phyloP scores from a whole-genome alignment of 2,888 invertebrate genomes.

The Lasioglossum zephyrum region DNA sequence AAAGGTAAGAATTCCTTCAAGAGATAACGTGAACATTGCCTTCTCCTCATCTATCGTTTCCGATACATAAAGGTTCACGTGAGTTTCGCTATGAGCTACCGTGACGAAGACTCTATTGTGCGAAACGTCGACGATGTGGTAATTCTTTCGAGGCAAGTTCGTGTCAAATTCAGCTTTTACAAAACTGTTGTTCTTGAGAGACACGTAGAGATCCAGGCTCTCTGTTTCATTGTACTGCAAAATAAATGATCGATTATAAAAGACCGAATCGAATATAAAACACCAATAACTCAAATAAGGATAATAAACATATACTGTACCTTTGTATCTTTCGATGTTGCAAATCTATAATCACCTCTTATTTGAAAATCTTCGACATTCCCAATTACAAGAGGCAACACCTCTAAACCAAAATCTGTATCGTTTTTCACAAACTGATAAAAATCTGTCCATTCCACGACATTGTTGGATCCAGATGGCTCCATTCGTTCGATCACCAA shows the following conservation, averaged over 20 bases:
- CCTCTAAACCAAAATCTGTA: not conserved
- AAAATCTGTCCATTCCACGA: slow-evolving; percentile 80
- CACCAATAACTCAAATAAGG: not conserved
- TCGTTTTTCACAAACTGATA: not conserved
- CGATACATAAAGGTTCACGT: slow-evolving; percentile 93
- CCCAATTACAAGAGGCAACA: slow-evolving; percentile 85
- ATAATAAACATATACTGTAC: slow-evolving; percentile 36
- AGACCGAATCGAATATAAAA: not conserved
- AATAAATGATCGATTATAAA: not conserved
- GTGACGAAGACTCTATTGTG: slow-evolving; percentile 92
- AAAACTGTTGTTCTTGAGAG: slow-evolving; percentile 90
- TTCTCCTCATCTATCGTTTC: slow-evolving; percentile 88
- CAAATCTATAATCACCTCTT: slow-evolving; percentile 94
- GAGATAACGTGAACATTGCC: slow-evolving; percentile 90
- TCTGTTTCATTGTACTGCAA: slow-evolving; percentile 47
- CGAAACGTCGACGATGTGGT: slow-evolving; percentile 93
- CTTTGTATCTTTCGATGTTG: slow-evolving; percentile 87
- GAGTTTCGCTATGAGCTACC: slow-evolving; percentile 90
- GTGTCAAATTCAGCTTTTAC: slow-evolving; percentile 91
- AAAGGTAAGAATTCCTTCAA: slow-evolving; percentile 92
- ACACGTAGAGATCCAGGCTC: slow-evolving; percentile 85
- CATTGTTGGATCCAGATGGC: slow-evolving; percentile 86
- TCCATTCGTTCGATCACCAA: slow-evolving; percentile 90
- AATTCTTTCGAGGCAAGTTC: slow-evolving; percentile 88
- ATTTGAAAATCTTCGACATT: slow-evolving; percentile 93